Evolutionary conservation across 2,888 invertebrate species (phyloP), one percentile per base, ranked within the genome.

Genomic region (Isoperla grammatica): DNA sequence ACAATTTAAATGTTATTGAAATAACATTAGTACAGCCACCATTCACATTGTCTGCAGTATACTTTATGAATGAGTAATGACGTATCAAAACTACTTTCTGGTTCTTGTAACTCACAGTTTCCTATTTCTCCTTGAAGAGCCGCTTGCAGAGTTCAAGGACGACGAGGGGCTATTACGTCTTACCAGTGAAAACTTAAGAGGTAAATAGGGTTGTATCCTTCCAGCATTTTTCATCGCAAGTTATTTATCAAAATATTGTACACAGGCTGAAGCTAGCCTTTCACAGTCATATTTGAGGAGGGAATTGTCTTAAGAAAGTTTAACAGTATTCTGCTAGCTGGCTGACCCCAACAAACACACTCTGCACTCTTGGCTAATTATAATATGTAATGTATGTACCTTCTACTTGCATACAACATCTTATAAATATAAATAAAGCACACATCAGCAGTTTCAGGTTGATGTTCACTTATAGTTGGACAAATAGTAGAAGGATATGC

Each of bases 11-110:
- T 54, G 35, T 42, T 23, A 59, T 53, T 46, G 56, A 45, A 61
- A 57, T 59, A 60, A 60, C 22, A 67, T 57, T 69, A 68, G 71
- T 73, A 73, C 70, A 78, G 80, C 80, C 80, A 79, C 80, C 81
- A 75, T 78, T 80, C 81, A 81, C 81, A 81, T 81, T 81, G 81
- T 80, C 80, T 81, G 81, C 80, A 79, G 79, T 74, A 57, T 46
- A 53, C 29, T 29, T 29, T 29, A 54, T 46, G n/a, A n/a, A n/a
- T 60, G 53, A 35, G 35, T 46, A 60, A 48, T 49, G 29, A 40
- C n/a, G 54, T 62, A 61, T 48, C 45, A 56, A 43, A 48, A 48
- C 45, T 56, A 23, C 61, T 61, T 43, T 49, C 43, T 35, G 29
- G 56, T 39, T 53, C 49, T 20, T 39, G 40, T 35, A 59, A 15